These are phyloP conservation scores for Cyprichromis sp. DNA, from an alignment of 2,113 vertebrate species.

Conservation along the genomic window DNA sequence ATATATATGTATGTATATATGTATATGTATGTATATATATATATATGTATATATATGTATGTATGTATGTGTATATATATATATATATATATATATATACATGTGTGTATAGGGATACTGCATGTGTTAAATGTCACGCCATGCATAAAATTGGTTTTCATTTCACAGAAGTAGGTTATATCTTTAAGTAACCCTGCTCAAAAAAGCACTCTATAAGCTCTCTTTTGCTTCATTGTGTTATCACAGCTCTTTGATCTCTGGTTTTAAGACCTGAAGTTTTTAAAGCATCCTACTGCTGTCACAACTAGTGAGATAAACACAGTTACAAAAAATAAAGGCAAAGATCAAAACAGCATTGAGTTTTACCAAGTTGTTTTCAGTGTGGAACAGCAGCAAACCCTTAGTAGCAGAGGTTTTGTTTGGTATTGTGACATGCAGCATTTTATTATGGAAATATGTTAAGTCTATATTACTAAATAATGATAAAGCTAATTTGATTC, in stretches of 20 bases:
- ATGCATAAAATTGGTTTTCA: not conserved
- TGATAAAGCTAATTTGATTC: not conserved
- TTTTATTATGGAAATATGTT: not conserved
- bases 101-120: not conserved
- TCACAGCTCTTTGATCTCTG: not conserved
- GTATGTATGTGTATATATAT: too few species aligned
- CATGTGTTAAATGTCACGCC: not conserved
- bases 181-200: not conserved
- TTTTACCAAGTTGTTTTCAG: not conserved
- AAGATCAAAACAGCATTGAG: not conserved
- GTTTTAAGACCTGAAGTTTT: not conserved
- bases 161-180: not conserved
- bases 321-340: not conserved
- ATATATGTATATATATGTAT: too few species aligned
- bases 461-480: not conserved
- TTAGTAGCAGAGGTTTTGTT: not conserved
- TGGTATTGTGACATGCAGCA: not conserved
- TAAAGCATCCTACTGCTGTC: not conserved
- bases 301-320: not conserved
- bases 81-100: too few species aligned
- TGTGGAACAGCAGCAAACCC: not conserved
- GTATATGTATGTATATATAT: rapidly evolving
- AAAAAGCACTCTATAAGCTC: not conserved
- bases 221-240: not conserved
- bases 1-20: too few species aligned